Base-by-base conservation (phyloP, 2,797 vertebrate species). In the Chrosomus eos region DNA sequence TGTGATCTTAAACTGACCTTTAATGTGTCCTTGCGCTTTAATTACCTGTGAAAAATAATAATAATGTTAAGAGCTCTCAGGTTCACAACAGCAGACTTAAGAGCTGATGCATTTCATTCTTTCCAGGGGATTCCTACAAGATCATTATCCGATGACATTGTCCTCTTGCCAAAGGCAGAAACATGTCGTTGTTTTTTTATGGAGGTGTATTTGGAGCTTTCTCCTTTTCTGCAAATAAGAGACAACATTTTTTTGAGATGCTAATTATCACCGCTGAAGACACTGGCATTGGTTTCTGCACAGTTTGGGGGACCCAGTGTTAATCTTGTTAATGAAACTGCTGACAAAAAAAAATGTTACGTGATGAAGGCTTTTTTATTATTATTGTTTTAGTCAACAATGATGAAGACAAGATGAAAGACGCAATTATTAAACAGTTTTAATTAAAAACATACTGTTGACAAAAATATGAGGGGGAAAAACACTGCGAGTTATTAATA, bases 151-250 rank as follows among this genome's bases (percentile, higher is more conserved):
- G n/a, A 51, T 78, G 87, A 78, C 60, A 72, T 33, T 85, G 82
- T 86, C 64, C 70, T 88, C 86, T 86, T 83, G 88, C 88, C 82
- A 74, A 86, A 85, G 86, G 86, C 82, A 58, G 64, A 67, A 73
- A 83, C 67, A 80, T 76, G 64, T 70, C 48, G 38, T 11, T 67
- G 26, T 82, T 13, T 11, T 70, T 73, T 51, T 48, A 78, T 60
- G 36, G 51, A 84, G 82, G 28, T 71, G 38, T 60, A 48, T 78
- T 76, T 70, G 68, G 67, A 84, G n/a, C 19, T 48, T 45, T 58
- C 10, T 40, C 55, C 51, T 75, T 40, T 55, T 80, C 36, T 82
- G 81, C 70, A 85, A 85, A 82, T 40, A 21, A 84, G 58, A 72
- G 21, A 73, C n/a, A 68, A 78, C 58, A 36, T 60, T 84, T 86